Percentiles rank a stretch among this genome's conserved stretches.
phyloP scores from a whole-genome alignment of 2,113 vertebrate genomes.

The Pteruthius melanotis region DNA sequence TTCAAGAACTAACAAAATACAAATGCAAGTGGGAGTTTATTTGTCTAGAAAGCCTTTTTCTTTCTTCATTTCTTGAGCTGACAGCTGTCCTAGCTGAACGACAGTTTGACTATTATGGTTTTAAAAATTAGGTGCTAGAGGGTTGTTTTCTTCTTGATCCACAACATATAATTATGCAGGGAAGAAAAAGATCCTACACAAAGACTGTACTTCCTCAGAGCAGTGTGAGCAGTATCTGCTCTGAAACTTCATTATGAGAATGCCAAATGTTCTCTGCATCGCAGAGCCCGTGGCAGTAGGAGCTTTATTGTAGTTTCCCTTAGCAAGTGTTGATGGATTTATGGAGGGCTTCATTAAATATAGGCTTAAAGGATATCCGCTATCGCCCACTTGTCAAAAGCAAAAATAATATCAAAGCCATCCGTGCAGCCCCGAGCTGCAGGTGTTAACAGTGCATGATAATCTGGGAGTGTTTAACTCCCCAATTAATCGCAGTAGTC shows the following conservation, averaged over 20 bases:
- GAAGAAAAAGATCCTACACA: not conserved
- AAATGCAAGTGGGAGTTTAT: not conserved
- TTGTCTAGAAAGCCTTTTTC: not conserved
- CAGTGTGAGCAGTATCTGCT: not conserved
- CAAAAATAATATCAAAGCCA: constrained; percentile 58
- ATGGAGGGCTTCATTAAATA: constrained; percentile 72
- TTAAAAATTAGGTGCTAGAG: not conserved
- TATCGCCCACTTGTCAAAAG: constrained; percentile 61
- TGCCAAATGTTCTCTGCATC: not conserved
- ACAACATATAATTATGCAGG: not conserved
- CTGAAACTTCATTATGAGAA: constrained; percentile 24
- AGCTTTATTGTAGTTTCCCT: constrained; percentile 65
- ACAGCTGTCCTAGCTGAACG: not conserved
- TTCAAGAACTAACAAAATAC: not conserved
- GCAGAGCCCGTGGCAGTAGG: constrained; percentile 15
- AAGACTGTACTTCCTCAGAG: not conserved
- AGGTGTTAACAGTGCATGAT: constrained; percentile 63
- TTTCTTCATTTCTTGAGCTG: not conserved
- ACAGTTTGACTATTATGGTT: not conserved
- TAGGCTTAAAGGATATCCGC: constrained; percentile 73
- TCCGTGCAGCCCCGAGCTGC: constrained; percentile 24
- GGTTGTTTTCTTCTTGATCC: not conserved
- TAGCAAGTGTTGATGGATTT: constrained; percentile 70
- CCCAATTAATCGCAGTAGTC: constrained; percentile 26
- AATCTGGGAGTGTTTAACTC: constrained; percentile 54